Conservation (phyloP, 2,113 vertebrate species). For the Pomatostomus ruficeps region DNA sequence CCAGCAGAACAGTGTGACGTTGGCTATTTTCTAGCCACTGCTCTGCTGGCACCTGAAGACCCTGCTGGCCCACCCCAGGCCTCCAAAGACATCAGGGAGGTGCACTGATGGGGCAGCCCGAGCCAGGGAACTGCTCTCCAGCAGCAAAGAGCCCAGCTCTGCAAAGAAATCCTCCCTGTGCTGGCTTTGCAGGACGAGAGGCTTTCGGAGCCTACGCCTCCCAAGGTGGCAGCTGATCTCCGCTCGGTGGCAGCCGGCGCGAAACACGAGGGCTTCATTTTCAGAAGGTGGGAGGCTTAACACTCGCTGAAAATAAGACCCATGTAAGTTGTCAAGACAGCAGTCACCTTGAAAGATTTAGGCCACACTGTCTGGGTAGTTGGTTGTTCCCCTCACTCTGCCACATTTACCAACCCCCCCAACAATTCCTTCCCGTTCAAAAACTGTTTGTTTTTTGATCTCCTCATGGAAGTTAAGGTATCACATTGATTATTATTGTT, state of each 20-base stretch:
- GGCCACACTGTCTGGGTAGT: not conserved
- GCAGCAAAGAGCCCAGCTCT: not conserved
- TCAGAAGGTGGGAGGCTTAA: conserved; percentile 31
- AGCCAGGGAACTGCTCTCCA: not conserved
- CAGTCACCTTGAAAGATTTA: conserved; percentile 46
- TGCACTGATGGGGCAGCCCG: not conserved
- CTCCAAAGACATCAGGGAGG: not conserved
- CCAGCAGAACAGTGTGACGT: not conserved
- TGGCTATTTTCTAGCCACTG: not conserved
- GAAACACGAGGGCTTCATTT: conserved; percentile 22
- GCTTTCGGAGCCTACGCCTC: not conserved
- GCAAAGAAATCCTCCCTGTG: not conserved
- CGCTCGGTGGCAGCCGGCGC: not conserved
- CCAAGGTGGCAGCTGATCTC: not conserved
- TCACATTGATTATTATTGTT: not conserved
- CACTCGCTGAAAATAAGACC: conserved; percentile 34
- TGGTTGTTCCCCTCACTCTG: not conserved
- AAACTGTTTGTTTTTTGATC: not conserved
- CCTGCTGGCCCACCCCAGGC: not conserved
- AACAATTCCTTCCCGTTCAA: not conserved
- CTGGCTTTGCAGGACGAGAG: not conserved
- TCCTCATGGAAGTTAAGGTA: not conserved
- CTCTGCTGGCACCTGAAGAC: not conserved
- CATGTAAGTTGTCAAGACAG: conserved; percentile 29
- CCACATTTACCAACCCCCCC: not conserved